These are phyloP conservation scores for Leptodactylus fuscus DNA, from an alignment of 2,113 vertebrate species.

Conservation along the genomic window DNA sequence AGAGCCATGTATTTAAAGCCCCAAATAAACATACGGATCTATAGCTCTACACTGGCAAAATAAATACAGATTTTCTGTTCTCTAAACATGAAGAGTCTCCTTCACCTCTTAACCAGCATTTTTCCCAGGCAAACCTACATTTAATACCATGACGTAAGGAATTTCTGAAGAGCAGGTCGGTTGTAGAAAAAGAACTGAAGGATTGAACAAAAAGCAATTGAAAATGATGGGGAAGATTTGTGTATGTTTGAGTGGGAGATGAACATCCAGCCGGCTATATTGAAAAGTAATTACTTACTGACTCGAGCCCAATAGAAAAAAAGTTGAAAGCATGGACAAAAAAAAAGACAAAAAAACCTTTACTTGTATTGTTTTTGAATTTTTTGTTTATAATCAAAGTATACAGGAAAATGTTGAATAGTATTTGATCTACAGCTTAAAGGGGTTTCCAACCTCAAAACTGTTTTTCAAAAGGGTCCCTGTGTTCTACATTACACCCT, in stretches of 20 bases:
- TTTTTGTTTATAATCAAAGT: not conserved
- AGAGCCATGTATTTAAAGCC: slow-evolving; percentile 43
- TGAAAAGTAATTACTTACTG: not conserved
- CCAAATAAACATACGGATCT: slow-evolving; percentile 48
- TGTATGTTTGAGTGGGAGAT: not conserved
- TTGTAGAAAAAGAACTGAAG: not conserved
- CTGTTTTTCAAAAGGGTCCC: no score
- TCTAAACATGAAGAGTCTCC: slow-evolving; percentile 51
- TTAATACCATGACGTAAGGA: slow-evolving; percentile 16
- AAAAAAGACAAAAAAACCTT: not conserved
- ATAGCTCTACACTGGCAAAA: slow-evolving; percentile 49
- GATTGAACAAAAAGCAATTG: not conserved
- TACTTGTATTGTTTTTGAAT: not conserved
- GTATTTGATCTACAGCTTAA: not conserved
- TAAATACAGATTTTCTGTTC: slow-evolving; percentile 57
- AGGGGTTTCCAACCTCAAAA: no score
- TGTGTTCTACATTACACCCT: no score
- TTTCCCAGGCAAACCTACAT: slow-evolving; percentile 31
- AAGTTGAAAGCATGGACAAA: not conserved
- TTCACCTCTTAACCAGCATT: slow-evolving; percentile 43
- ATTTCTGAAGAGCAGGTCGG: slow-evolving; percentile 29
- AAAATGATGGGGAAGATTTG: not conserved
- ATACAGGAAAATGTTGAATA: not conserved
- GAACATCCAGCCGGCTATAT: not conserved
- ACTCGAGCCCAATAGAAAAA: not conserved